Evolutionary conservation across 1,140 invertebrate genomes (phyloP).

Genomic region (Bombus pyrosoma): DNA sequence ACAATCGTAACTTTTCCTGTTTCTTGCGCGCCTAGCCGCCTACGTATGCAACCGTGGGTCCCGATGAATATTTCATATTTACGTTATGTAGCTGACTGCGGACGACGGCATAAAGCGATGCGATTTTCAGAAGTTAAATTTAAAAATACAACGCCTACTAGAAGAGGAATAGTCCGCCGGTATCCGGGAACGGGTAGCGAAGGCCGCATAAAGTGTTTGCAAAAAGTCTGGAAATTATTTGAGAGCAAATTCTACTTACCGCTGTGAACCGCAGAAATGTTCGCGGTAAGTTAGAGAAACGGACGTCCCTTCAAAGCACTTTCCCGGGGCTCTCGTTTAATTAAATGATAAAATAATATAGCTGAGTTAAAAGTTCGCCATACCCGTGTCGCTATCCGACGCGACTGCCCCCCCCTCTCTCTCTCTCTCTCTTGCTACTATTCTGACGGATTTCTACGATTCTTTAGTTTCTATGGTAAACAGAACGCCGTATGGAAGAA

Average conservation of each 20-base stretch:
- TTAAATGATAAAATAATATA: slow-evolving; percentile 52
- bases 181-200: neutral
- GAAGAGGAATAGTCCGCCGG: slow-evolving; percentile 6
- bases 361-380: slow-evolving; percentile 21
- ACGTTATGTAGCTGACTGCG: slow-evolving; percentile 44
- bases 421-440: rapidly evolving
- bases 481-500: slow-evolving; percentile 11
- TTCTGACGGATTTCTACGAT: neutral
- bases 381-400: neutral
- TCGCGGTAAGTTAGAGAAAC: neutral
- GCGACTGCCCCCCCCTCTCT: neutral
- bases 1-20: slow-evolving; percentile 64
- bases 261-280: neutral
- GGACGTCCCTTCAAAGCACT: slow-evolving; percentile 25
- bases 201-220: slow-evolving; percentile 41
- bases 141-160: slow-evolving; percentile 49
- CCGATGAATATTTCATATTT: slow-evolving; percentile 66
- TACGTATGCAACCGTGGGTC: slow-evolving; percentile 37
- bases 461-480: slow-evolving; percentile 27
- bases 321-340: slow-evolving; percentile 31
- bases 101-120: slow-evolving; percentile 38
- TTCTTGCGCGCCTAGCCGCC: slow-evolving; percentile 5
- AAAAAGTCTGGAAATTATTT: slow-evolving; percentile 47
- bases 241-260: slow-evolving; percentile 46
- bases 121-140: slow-evolving; percentile 47